Evolutionary conservation across 2,797 vertebrate genomes (phyloP), one percentile per base, ranked within the genome.

Genomic region (Ispidina picta): DNA sequence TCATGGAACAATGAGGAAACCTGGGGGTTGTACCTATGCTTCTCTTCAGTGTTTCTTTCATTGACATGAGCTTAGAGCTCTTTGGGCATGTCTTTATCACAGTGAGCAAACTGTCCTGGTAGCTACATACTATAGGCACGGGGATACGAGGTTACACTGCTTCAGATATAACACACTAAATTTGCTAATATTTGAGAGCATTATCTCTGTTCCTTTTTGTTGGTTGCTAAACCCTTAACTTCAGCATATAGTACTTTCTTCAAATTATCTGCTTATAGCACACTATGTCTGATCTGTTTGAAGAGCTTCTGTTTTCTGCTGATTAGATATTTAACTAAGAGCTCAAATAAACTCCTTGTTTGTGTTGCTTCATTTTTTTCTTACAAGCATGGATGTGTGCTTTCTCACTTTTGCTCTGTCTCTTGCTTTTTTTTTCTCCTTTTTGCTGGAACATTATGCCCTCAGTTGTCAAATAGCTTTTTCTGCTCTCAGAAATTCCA

Each of bases 401-500:
- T 25, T 15, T 59, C 64, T 76, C 3, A 2, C 26, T 73, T 58
- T 59, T 18, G 39, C 48, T 48, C 5, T 68, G 14, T 37, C 31
- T 88, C 66, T 64, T 0, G 2, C 17, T 26, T 79, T 90, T 79
- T 90, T 86, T 89, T 66, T 8, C 33, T 80, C 58, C 65, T 18
- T 41, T 89, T 85, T 83, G n/a, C 75, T 86, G 71, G 71, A 92
- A 93, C 33, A 55, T 59, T 88, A 52, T 80, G 65, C 85, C 64
- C 89, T 96, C 88, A 74, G 54, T 94, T 96, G 86, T 97, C 89
- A 97, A 85, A 85, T 81, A 92, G 75, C 68, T 74, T 94, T 96
- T 43, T 94, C 71, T 88, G 85, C 92, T 49, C 79, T 88, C 23
- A 35, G 85, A 93, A 84, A 87, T 95, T 92, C 82, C 80, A 92